Base-by-base conservation (phyloP, 2,888 invertebrate genomes). In the Leptinotarsa juncta region DNA sequence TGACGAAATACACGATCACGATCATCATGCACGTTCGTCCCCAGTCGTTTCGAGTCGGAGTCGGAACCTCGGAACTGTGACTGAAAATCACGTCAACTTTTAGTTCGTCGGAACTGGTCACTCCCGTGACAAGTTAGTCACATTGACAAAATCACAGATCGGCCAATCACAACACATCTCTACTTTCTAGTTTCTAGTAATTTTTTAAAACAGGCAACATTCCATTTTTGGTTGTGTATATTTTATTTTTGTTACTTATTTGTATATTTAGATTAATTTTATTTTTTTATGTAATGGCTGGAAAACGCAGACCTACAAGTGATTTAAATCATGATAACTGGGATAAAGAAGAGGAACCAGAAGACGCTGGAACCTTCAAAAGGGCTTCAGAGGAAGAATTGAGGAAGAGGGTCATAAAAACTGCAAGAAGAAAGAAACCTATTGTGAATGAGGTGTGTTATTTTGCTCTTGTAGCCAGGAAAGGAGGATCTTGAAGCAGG, bases 321-420 rank as follows among this genome's bases (percentile, higher is more conserved):
- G 94, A 96, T 73, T 87, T 96, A 78, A 96, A 94, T 87, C 94
- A 94, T 83, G 93, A 94, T 15, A 97, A 96, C 86, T 96, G 96
- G 96, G 93, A 96, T 85, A 89, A 92, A 74, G 95, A 95, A 71
- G 94, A 94, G 2, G 92, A 92, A 68, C 89, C 90, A 0, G 95
- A 95, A 85, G 93, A 95, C 82, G 91, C 92, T 80, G 96, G 96
- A 10, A 90, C 89, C 53, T 96, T 96, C 86, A 89, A 89, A 81
- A 86, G 88, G 81, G 92, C 92, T 20, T 91, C 93, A 1, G 91
- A 92, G 57, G 94, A 94, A 67, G 90, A 93, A 77, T 85, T 97
- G 42, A 92, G 94, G 83, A 91, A 91, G 81, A 91, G 97, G 84
- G 91, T 94, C 73, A 93, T 97, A 67, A 94, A 92, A 87, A 93